A percentile compares a stretch with the other conserved stretches of the same genome.
These are phyloP conservation scores for Lacanobia wlatinum DNA, from an alignment of 2,888 invertebrate species.

Conservation along the genomic window DNA sequence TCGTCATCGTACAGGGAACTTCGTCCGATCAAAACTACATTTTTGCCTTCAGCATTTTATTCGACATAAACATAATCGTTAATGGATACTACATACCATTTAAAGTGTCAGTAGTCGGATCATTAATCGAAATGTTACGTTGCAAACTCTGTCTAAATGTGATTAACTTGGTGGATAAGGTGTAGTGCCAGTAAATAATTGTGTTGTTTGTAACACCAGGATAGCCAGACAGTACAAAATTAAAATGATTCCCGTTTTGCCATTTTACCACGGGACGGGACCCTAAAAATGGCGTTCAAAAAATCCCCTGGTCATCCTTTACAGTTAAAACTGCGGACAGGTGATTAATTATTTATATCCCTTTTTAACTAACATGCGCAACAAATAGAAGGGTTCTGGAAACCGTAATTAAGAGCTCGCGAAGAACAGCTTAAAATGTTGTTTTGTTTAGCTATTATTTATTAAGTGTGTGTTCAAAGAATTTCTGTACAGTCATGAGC, in stretches of 20 bases:
- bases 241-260: background rate
- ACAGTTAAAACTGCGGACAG: slow-evolving; percentile 49
- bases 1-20: no score
- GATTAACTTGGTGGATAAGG: no score
- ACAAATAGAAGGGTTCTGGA: slow-evolving; percentile 48
- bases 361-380: slow-evolving; percentile 59
- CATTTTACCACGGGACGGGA: background rate
- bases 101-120: no score
- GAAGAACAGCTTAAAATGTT: slow-evolving; percentile 34
- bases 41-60: no score
- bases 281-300: background rate
- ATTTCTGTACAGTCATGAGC: background rate
- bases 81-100: no score
- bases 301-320: slow-evolving; percentile 25
- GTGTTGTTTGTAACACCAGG: no score
- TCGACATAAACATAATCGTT: no score
- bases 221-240: no score
- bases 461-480: slow-evolving; percentile 13
- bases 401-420: slow-evolving; percentile 52
- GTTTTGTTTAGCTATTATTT: slow-evolving; percentile 39
- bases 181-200: no score
- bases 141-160: no score
- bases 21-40: no score
- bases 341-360: slow-evolving; percentile 62
- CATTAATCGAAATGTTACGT: no score